These are phyloP conservation scores for Aphidoletes aphidimyza DNA, from an alignment of 2,888 invertebrate genomes.

Conservation along the genomic window DNA sequence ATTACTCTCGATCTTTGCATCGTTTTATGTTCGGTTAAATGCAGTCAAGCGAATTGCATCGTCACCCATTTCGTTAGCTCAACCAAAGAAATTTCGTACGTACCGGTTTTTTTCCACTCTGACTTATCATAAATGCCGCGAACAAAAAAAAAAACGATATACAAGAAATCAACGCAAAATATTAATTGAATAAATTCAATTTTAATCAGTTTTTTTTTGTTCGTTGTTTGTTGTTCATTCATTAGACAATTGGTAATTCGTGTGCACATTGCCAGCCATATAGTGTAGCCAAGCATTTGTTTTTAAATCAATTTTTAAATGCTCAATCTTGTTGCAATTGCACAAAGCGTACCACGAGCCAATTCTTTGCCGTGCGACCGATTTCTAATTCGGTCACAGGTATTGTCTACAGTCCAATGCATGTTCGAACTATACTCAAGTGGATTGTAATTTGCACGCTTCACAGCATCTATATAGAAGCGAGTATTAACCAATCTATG, in stretches of 20 bases:
- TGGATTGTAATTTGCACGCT: constrained; percentile 53
- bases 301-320: too few species aligned
- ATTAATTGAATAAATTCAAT: constrained; percentile 21
- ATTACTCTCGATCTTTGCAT: not conserved
- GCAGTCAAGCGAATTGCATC: constrained; percentile 2
- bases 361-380: constrained; percentile 2
- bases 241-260: not conserved
- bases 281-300: too few species aligned
- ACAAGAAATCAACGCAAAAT: too few species aligned
- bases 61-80: not conserved
- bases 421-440: not conserved
- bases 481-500: constrained; percentile 45
- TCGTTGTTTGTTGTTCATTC: not conserved
- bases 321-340: not conserved
- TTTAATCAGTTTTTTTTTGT: not conserved
- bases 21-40: not conserved
- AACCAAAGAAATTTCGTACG: not conserved
- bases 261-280: not conserved
- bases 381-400: constrained; percentile 15
- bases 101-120: not conserved
- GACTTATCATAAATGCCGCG: not conserved
- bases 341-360: constrained; percentile 9
- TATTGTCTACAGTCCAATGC: constrained; percentile 12
- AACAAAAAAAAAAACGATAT: too few species aligned
- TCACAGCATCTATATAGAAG: constrained; percentile 33